Conservation (phyloP, 1,140 invertebrate species). For the Brachionus asplanchnoidis region DNA sequence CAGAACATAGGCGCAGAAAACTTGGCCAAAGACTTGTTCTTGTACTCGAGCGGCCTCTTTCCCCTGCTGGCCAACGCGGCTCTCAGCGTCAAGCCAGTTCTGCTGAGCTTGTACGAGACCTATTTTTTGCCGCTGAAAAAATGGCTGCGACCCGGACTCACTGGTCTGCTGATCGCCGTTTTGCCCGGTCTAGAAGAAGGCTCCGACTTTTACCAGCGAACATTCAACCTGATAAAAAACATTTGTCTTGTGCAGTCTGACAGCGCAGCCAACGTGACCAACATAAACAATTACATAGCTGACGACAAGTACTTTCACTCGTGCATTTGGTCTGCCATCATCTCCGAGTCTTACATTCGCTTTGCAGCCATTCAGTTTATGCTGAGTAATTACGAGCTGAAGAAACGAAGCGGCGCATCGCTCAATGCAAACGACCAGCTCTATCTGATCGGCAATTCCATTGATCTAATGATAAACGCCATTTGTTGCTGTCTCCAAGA, state of each 20-base stretch:
- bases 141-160: slow-evolving; percentile 73
- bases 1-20: slow-evolving; percentile 78
- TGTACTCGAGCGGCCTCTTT: slow-evolving; percentile 78
- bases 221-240: slow-evolving; percentile 39
- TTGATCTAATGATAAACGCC: slow-evolving; percentile 61
- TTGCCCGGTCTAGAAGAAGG: slow-evolving; percentile 82
- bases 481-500: slow-evolving; percentile 73
- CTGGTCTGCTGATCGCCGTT: slow-evolving; percentile 77
- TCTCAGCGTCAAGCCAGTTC: slow-evolving; percentile 72
- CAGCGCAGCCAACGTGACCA: neutral
- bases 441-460: slow-evolving; percentile 34
- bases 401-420: slow-evolving; percentile 54
- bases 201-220: slow-evolving; percentile 77
- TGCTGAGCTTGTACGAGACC: slow-evolving; percentile 82
- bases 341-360: slow-evolving; percentile 74
- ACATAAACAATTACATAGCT: slow-evolving; percentile 66
- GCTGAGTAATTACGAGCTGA: slow-evolving; percentile 75
- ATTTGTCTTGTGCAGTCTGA: slow-evolving; percentile 27
- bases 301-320: slow-evolving; percentile 79
- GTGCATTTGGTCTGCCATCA: slow-evolving; percentile 76
- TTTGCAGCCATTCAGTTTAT: slow-evolving; percentile 77
- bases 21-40: slow-evolving; percentile 76
- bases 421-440: neutral
- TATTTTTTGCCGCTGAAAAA: slow-evolving; percentile 81
- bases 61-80: slow-evolving; percentile 81